Conservation (phyloP, 1,140 invertebrate species). For the Nixonia krombeini region DNA sequence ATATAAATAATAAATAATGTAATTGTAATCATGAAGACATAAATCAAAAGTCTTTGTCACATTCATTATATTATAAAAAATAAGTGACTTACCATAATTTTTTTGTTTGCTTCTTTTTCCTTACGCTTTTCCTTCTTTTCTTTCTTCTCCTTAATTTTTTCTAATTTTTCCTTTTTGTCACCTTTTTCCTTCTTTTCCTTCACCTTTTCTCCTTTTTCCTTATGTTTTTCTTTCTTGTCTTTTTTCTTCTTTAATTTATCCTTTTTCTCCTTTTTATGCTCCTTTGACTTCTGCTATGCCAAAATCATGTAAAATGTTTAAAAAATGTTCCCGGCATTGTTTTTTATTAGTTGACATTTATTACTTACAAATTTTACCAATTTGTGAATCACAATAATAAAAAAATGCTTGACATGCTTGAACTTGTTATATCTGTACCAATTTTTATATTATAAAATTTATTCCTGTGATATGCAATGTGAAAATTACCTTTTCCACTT, state of each 20-base stretch:
- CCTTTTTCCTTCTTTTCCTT: slow-evolving; percentile 87
- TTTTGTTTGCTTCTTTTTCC: slow-evolving; percentile 70
- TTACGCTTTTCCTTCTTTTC: slow-evolving; percentile 75
- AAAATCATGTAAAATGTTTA: slow-evolving; percentile 19
- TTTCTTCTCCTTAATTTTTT: slow-evolving; percentile 74
- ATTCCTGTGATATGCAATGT: too few species aligned
- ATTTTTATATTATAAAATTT: too few species aligned
- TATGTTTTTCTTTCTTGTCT: slow-evolving; percentile 72
- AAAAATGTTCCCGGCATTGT: too few species aligned
- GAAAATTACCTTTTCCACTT: slow-evolving; percentile 57
- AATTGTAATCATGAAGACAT: background rate
- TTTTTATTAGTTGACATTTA: too few species aligned
- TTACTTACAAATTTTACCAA: too few species aligned
- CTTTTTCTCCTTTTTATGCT: slow-evolving; percentile 81
- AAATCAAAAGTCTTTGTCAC: slow-evolving; percentile 6
- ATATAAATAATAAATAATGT: slow-evolving; percentile 15
- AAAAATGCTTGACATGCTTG: too few species aligned
- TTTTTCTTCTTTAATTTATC: slow-evolving; percentile 76
- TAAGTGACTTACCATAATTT: slow-evolving; percentile 47
- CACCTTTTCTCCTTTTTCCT: slow-evolving; percentile 73
- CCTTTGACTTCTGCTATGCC: slow-evolving; percentile 75
- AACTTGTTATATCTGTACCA: too few species aligned
- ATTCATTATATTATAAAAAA: slow-evolving; percentile 16
- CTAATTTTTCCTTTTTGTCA: slow-evolving; percentile 76
- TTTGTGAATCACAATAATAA: too few species aligned